Conservation (phyloP, 1,140 invertebrate genomes). For the Apis mellifera region DNA sequence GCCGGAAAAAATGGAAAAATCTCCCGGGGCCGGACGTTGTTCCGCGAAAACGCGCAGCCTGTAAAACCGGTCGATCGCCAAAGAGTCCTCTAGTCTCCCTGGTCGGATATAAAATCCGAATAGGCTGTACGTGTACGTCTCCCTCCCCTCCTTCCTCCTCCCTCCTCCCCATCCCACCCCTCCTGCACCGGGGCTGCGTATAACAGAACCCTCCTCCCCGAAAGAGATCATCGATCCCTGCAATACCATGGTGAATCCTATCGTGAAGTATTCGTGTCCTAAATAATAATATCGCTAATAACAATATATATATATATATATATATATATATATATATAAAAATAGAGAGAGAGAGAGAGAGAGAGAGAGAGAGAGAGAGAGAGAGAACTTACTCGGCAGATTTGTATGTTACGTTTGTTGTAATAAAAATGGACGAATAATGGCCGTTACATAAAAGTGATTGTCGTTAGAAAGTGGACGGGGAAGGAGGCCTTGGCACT, state of each 20-base stretch:
- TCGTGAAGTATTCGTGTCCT: conserved; percentile 18
- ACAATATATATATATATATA: neutral
- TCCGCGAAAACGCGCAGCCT: conserved; percentile 44
- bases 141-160: neutral
- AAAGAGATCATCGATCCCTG: conserved; percentile 3
- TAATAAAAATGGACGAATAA: conserved; percentile 73
- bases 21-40: conserved; percentile 26
- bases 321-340: neutral
- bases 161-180: neutral
- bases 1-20: conserved; percentile 40
- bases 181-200: neutral
- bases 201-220: conserved; percentile 16
- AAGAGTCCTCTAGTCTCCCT: conserved; percentile 80
- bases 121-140: conserved; percentile 25
- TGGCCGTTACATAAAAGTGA: conserved; percentile 78
- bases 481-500: conserved; percentile 62
- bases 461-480: conserved; percentile 75
- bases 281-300: conserved; percentile 2
- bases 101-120: conserved; percentile 63
- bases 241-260: conserved; percentile 15
- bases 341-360: neutral
- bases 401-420: conserved; percentile 79
- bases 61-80: conserved; percentile 71
- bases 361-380: neutral
- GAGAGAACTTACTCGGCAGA: conserved; percentile 14